Evolutionary conservation across 1,140 invertebrate genomes (phyloP).

Genomic region (Brachionus plicatilis): DNA sequence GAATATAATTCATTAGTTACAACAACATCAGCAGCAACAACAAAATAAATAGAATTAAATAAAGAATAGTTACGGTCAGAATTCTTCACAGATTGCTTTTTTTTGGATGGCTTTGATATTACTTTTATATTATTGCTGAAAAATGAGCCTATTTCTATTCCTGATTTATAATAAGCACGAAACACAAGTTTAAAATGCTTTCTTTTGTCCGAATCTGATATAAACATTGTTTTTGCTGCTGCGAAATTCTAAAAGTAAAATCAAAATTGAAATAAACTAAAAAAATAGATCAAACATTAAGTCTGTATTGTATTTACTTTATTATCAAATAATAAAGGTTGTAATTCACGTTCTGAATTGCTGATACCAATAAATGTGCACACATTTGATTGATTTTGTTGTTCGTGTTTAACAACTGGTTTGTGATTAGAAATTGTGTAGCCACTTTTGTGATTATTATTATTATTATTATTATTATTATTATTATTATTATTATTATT

Average conservation of each 20-base stretch:
- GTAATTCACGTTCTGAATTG: constrained; percentile 24
- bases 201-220: constrained; percentile 96
- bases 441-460: neutral
- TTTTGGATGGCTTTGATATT: constrained; percentile 98
- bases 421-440: neutral
- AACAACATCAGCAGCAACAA: neutral
- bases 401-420: neutral
- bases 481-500: constrained; percentile 48
- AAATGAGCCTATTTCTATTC: constrained; percentile 90
- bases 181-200: constrained; percentile 99
- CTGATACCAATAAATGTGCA: constrained; percentile 39
- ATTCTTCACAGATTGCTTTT: constrained; percentile 98
- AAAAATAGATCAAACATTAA: neutral
- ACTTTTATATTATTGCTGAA: constrained; percentile 98
- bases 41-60: neutral
- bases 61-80: constrained; percentile 64
- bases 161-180: constrained; percentile 97
- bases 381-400: constrained; percentile 18
- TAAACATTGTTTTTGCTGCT: constrained; percentile 96
- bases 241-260: constrained; percentile 25
- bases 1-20: neutral
- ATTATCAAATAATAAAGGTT: constrained; percentile 25
- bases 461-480: constrained; percentile 56
- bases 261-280: neutral
- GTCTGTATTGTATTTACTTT: neutral